Conservation (phyloP, 2,797 vertebrate genomes). For the Hybognathus amarus region DNA sequence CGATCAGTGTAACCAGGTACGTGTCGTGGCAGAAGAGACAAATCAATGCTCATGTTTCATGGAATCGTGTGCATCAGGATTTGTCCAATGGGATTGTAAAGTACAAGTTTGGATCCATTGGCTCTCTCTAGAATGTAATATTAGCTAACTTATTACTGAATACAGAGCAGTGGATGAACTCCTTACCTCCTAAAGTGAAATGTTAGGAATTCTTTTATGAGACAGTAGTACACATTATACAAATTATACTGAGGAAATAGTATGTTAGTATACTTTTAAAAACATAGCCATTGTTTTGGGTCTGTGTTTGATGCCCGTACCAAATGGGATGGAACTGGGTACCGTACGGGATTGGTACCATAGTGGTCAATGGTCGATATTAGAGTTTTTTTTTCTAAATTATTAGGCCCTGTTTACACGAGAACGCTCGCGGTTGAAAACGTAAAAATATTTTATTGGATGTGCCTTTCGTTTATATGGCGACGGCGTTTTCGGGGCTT, state of each 20-base stretch:
- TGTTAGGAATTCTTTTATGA: not conserved
- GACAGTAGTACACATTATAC: not conserved
- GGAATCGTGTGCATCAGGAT: not conserved
- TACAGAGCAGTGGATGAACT: not conserved
- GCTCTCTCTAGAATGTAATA: not conserved
- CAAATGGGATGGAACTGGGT: too few relatives aligned
- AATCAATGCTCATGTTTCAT: slow-evolving; percentile 18
- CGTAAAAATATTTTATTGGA: too few relatives aligned
- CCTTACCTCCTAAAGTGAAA: too few relatives aligned
- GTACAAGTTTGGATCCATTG: not conserved
- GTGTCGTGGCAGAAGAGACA: not conserved
- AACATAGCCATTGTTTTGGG: not conserved
- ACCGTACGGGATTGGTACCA: not conserved
- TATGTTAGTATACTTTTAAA: not conserved
- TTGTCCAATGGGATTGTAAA: not conserved
- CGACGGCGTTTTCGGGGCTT: too few relatives aligned
- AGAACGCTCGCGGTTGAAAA: too few relatives aligned
- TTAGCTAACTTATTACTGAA: slow-evolving; percentile 7
- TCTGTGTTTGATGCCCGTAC: not conserved
- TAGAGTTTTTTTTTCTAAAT: not conserved
- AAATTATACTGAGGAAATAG: not conserved
- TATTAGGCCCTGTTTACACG: too few relatives aligned
- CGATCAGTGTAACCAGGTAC: slow-evolving; percentile 23
- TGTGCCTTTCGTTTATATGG: too few relatives aligned
- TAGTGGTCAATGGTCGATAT: not conserved